phyloP scores from a whole-genome alignment of 2,113 vertebrate genomes.

The Gracilinanus agilis region DNA sequence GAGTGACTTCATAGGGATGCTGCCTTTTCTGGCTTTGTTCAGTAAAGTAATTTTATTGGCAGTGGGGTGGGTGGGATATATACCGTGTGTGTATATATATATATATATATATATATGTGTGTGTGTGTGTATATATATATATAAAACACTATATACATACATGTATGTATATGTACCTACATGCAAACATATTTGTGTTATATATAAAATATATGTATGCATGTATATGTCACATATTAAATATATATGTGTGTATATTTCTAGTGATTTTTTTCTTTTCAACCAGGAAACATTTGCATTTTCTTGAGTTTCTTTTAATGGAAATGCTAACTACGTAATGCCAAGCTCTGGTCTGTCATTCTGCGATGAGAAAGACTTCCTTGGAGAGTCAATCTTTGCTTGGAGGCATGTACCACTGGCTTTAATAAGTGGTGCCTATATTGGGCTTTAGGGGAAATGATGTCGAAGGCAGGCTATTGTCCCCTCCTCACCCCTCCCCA shows the following conservation, averaged over 20 bases:
- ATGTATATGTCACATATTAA: not conserved
- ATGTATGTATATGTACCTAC: not conserved
- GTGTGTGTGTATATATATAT: not conserved
- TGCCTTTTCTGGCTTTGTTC: not conserved
- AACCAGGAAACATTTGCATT: not conserved
- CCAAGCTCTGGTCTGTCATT: not conserved
- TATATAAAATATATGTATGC: not conserved
- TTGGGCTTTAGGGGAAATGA: slow-evolving; percentile 23
- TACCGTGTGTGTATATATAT: no score
- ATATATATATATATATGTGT: no score
- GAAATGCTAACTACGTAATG: slow-evolving; percentile 13
- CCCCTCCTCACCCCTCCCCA: not conserved
- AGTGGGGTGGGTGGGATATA: not conserved
- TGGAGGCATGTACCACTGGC: not conserved
- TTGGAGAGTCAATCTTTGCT: not conserved
- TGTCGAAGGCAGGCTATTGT: slow-evolving; percentile 1
- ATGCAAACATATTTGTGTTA: not conserved
- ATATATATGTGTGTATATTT: not conserved
- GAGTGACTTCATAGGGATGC: not conserved
- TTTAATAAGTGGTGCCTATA: not conserved
- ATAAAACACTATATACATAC: not conserved
- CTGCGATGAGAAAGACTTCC: not conserved
- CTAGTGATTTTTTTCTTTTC: not conserved
- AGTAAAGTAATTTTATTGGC: not conserved
- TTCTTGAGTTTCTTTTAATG: not conserved